phyloP scores from a whole-genome alignment of 1,140 invertebrate genomes.

The Hetaerina americana region DNA sequence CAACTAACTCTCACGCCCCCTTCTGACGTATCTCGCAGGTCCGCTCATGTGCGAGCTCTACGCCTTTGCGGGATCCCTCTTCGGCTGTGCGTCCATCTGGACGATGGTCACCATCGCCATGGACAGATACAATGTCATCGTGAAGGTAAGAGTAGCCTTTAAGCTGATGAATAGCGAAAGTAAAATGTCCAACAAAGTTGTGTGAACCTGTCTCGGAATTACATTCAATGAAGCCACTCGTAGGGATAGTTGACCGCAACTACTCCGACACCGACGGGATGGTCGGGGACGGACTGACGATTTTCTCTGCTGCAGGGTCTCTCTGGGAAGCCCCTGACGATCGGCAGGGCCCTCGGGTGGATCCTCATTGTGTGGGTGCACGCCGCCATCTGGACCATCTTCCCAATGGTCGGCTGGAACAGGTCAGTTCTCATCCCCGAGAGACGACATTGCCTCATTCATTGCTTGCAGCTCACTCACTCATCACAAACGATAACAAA shows the following conservation, averaged over 20 bases:
- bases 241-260: too few relatives aligned
- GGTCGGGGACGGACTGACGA: too few relatives aligned
- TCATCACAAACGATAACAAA: too few relatives aligned
- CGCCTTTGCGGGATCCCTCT: conserved; percentile 32
- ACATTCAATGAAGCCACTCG: too few relatives aligned
- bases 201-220: too few relatives aligned
- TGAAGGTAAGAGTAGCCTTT: conserved; percentile 19
- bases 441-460: not conserved
- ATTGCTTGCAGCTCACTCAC: not conserved
- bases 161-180: too few relatives aligned
- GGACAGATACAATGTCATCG: conserved; percentile 36
- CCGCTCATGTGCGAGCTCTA: conserved; percentile 34
- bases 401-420: conserved; percentile 54
- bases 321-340: conserved; percentile 50
- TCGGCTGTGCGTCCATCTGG: conserved; percentile 33
- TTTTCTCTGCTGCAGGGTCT: conserved; percentile 28
- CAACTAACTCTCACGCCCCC: too few relatives aligned
- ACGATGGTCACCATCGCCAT: conserved; percentile 31
- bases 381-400: conserved; percentile 50
- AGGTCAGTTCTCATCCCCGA: conserved; percentile 23
- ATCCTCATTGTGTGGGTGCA: conserved; percentile 56
- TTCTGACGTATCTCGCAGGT: conserved; percentile 17
- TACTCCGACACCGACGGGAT: too few relatives aligned
- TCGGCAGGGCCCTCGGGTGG: conserved; percentile 47
- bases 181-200: too few relatives aligned